Percentiles rank a stretch among this genome's conserved stretches.
phyloP scores from a whole-genome alignment of 2,888 invertebrate genomes.

The Carabus problematicus region DNA sequence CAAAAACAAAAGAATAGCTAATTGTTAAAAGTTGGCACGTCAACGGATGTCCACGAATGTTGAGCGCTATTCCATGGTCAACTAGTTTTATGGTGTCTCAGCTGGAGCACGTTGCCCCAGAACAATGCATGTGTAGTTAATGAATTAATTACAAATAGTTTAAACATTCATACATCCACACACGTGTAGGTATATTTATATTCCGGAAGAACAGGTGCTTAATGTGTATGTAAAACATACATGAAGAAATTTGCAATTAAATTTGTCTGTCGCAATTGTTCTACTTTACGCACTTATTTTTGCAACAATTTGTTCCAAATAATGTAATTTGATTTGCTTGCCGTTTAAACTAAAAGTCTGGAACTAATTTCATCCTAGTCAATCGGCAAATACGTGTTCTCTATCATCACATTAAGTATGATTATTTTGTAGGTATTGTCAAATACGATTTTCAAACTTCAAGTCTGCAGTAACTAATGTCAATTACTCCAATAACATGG shows the following conservation, averaged over 20 bases:
- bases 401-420: no score
- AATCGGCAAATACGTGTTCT: no score
- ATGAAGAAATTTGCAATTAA: no score
- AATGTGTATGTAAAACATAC: no score
- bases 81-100: constrained; percentile 29
- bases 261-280: no score
- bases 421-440: no score
- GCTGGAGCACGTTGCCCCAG: neutral
- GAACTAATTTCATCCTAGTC: constrained; percentile 1
- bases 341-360: constrained; percentile 2
- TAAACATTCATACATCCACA: neutral
- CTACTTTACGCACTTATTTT: neutral
- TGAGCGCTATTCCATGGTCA: constrained; percentile 31
- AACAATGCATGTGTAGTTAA: no score
- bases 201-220: no score
- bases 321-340: constrained; percentile 18
- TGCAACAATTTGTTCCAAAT: constrained; percentile 17
- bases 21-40: constrained; percentile 29
- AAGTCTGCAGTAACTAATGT: no score
- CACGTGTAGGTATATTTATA: neutral
- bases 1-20: constrained; percentile 30
- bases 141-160: neutral
- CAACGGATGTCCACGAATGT: constrained; percentile 34
- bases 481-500: no score
- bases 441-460: no score